These are phyloP conservation scores for Ricordea florida DNA, from an alignment of 92 coral and sea anemone genomes.

Conservation along the genomic window DNA sequence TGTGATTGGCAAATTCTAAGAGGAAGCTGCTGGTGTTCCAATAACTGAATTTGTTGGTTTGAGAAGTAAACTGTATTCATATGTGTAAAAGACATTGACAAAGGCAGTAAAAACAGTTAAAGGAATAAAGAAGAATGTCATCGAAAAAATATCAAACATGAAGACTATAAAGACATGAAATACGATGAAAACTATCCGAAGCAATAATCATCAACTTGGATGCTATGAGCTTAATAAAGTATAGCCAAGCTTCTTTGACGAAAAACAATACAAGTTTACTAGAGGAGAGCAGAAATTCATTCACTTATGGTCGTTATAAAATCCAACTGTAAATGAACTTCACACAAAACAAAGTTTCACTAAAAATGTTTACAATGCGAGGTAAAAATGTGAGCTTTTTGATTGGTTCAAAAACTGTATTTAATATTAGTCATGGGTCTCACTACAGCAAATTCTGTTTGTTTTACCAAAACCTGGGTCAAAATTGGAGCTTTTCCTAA, in stretches of 20 bases:
- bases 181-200: no score
- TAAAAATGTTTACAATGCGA: no score
- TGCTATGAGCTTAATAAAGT: no score
- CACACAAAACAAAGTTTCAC: no score
- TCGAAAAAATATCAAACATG: not conserved
- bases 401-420: no score
- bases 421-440: not conserved
- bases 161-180: not conserved
- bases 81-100: not conserved
- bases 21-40: not conserved
- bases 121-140: slow-evolving; percentile 2
- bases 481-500: not conserved
- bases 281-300: no score
- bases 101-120: not conserved
- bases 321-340: no score
- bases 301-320: no score
- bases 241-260: no score
- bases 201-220: no score
- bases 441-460: not conserved
- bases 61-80: not conserved
- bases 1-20: not conserved
- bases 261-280: no score
- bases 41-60: not conserved
- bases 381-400: no score
- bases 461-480: not conserved